phyloP scores from a whole-genome alignment of 2,113 vertebrate genomes.

The Atherinomorus stipes region DNA sequence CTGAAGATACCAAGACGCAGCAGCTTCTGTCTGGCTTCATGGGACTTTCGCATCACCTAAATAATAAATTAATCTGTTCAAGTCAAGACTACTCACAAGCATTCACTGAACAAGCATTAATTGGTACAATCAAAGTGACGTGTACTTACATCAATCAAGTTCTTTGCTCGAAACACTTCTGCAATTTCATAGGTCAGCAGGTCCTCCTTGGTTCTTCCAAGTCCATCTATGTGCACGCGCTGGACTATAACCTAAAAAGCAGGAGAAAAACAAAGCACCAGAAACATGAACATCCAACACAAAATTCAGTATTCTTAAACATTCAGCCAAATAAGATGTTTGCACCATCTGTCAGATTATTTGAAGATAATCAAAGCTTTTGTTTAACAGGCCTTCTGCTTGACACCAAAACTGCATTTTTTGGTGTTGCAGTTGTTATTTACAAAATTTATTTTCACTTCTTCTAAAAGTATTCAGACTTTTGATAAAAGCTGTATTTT shows the following conservation, averaged over 20 bases:
- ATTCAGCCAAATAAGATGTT: background rate
- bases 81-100: background rate
- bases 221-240: conserved; percentile 92
- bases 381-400: too few relatives aligned
- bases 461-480: too few relatives aligned
- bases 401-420: too few relatives aligned
- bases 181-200: conserved; percentile 92
- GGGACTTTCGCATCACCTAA: conserved; percentile 95
- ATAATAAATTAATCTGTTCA: background rate
- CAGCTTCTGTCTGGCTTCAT: conserved; percentile 92
- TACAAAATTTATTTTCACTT: too few relatives aligned
- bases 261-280: background rate
- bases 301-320: background rate
- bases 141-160: conserved; percentile 90
- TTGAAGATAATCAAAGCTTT: too few relatives aligned
- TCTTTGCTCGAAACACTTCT: conserved; percentile 92
- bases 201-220: conserved; percentile 95
- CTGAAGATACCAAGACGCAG: conserved; percentile 96
- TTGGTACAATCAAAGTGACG: background rate
- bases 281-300: background rate
- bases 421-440: too few relatives aligned
- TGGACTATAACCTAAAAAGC: conserved; percentile 92
- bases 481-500: too few relatives aligned
- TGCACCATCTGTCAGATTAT: too few relatives aligned
- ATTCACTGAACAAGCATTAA: background rate